These are phyloP conservation scores for Melierax canorus DNA, from an alignment of 2,113 vertebrate genomes.

Conservation along the genomic window DNA sequence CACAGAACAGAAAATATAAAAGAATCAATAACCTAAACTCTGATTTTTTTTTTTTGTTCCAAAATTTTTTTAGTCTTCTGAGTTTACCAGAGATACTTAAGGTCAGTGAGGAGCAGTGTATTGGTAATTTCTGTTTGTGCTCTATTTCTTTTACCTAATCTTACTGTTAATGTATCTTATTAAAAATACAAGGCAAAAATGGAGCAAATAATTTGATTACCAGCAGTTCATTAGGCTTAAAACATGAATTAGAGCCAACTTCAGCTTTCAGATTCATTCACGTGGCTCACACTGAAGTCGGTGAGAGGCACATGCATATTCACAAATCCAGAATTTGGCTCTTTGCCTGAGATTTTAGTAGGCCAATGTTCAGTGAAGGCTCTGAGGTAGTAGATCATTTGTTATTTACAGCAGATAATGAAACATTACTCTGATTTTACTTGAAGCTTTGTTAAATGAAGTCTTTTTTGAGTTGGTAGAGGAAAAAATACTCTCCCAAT, in stretches of 20 bases:
- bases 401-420: conserved; percentile 45
- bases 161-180: background rate
- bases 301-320: conserved; percentile 19
- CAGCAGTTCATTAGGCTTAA: conserved; percentile 32
- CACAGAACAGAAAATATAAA: background rate
- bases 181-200: conserved; percentile 38
- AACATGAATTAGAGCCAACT: conserved; percentile 12
- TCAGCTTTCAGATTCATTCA: background rate
- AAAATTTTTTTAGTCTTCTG: background rate
- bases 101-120: background rate
- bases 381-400: conserved; percentile 25
- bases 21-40: background rate
- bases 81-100: background rate
- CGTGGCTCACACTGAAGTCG: conserved; percentile 1
- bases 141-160: background rate
- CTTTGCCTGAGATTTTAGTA: background rate
- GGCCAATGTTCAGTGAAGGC: background rate
- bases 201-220: conserved; percentile 26
- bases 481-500: background rate
- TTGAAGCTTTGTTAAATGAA: background rate
- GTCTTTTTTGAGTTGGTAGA: background rate
- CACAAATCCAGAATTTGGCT: conserved; percentile 25
- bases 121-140: background rate
- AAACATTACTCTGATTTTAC: background rate
- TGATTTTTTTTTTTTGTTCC: background rate